Percentiles rank a stretch among this genome's conserved stretches.
These are phyloP conservation scores for Oithona nana DNA, from an alignment of 2,888 invertebrate genomes.

Conservation along the genomic window DNA sequence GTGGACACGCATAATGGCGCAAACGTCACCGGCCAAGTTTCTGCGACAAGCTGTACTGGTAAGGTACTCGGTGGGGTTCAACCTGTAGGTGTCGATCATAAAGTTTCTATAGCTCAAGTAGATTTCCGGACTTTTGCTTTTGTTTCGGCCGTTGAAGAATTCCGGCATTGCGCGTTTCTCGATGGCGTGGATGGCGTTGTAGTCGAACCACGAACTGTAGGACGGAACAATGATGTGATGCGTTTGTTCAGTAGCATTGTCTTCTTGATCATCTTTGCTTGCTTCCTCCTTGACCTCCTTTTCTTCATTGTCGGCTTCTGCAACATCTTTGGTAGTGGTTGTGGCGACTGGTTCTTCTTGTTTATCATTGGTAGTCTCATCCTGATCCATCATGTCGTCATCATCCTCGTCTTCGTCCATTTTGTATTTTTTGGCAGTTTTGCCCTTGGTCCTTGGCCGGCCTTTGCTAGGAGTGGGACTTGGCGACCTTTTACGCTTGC, in stretches of 20 bases:
- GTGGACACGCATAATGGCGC: slow-evolving; percentile 96
- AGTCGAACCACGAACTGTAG: slow-evolving; percentile 95
- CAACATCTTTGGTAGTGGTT: slow-evolving; percentile 42
- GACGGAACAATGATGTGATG: slow-evolving; percentile 97
- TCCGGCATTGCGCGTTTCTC: slow-evolving; percentile 93
- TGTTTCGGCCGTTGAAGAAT: slow-evolving; percentile 94
- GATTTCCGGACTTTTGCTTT: slow-evolving; percentile 50
- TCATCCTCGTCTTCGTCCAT: slow-evolving; percentile 54
- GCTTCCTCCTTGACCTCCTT: slow-evolving; percentile 17
- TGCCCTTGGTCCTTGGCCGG: slow-evolving; percentile 50
- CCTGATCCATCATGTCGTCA: slow-evolving; percentile 74
- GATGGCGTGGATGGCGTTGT: slow-evolving; percentile 91
- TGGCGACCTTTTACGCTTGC: slow-evolving; percentile 68
- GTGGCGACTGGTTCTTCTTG: slow-evolving; percentile 49
- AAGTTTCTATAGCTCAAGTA: slow-evolving; percentile 96
- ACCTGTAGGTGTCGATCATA: slow-evolving; percentile 96
- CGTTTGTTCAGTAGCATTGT: slow-evolving; percentile 93
- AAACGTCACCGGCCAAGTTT: slow-evolving; percentile 95
- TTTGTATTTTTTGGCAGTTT: slow-evolving; percentile 19
- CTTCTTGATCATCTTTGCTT: slow-evolving; percentile 36
- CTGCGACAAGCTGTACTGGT: slow-evolving; percentile 95
- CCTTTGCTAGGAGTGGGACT: slow-evolving; percentile 47
- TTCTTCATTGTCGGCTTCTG: slow-evolving; percentile 36
- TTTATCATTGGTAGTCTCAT: slow-evolving; percentile 66
- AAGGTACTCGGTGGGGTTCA: slow-evolving; percentile 90